These are phyloP conservation scores for Lordiphosa stackelbergi DNA, from an alignment of 1,140 invertebrate genomes.

Conservation along the genomic window DNA sequence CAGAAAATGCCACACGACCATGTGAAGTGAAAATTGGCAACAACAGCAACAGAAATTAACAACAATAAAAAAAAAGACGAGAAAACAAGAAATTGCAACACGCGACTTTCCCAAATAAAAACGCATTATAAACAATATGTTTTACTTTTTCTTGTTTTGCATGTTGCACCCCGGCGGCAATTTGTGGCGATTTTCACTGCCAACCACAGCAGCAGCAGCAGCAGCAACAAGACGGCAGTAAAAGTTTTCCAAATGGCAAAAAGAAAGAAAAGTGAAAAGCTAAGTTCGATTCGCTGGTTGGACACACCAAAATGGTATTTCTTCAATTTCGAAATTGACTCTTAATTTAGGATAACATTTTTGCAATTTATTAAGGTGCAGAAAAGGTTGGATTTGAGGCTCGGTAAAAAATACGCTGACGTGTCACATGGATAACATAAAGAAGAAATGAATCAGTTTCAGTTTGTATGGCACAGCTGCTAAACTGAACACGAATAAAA, in stretches of 20 bases:
- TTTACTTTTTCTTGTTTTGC: slow-evolving; percentile 32
- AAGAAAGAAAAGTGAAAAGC: slow-evolving; percentile 68
- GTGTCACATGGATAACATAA: too few species aligned
- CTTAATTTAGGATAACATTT: too few species aligned
- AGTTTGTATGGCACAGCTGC: too few species aligned
- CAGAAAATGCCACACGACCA: slow-evolving; percentile 67
- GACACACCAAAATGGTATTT: slow-evolving; percentile 13
- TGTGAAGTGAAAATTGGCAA: slow-evolving; percentile 71
- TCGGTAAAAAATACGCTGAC: slow-evolving; percentile 4
- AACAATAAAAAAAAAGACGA: slow-evolving; percentile 32
- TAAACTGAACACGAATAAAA: slow-evolving; percentile 35
- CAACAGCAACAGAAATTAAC: slow-evolving; percentile 33
- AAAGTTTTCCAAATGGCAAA: slow-evolving; percentile 65
- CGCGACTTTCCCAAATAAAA: slow-evolving; percentile 73
- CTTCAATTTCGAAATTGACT: too few species aligned
- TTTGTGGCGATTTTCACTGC: slow-evolving; percentile 65
- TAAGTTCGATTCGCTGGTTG: slow-evolving; percentile 39
- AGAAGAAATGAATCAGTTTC: not conserved
- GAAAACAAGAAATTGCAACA: slow-evolving; percentile 56
- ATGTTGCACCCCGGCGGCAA: slow-evolving; percentile 54
- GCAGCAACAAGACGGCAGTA: slow-evolving; percentile 41
- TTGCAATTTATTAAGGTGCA: too few species aligned
- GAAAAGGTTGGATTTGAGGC: too few species aligned
- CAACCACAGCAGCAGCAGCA: slow-evolving; percentile 53
- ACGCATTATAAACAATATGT: slow-evolving; percentile 75